These are phyloP conservation scores for Paratilapia polleni DNA, from an alignment of 2,113 vertebrate species.

Conservation along the genomic window DNA sequence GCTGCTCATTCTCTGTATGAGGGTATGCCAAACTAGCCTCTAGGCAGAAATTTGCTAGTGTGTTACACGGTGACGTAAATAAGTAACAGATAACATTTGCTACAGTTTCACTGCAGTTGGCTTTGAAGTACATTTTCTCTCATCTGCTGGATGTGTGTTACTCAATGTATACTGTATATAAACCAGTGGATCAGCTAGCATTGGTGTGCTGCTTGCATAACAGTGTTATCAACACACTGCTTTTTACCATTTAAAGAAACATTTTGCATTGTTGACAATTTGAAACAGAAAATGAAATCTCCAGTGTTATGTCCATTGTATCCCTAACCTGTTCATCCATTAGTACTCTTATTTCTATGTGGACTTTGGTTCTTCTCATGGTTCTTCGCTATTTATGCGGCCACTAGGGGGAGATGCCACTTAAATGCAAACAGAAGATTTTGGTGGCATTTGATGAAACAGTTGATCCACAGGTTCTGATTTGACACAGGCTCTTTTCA, in stretches of 20 bases:
- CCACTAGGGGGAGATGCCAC: too few species aligned
- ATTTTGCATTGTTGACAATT: background rate
- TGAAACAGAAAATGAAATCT: background rate
- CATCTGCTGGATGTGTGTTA: background rate
- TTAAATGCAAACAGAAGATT: too few species aligned
- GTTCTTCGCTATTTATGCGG: too few species aligned
- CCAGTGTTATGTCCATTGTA: background rate
- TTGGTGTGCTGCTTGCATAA: background rate
- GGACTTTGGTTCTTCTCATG: background rate
- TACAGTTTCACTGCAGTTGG: background rate
- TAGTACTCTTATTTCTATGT: background rate
- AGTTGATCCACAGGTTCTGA: too few species aligned
- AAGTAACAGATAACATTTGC: conserved; percentile 4
- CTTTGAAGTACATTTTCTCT: background rate
- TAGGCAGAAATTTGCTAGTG: background rate
- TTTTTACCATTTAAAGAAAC: background rate
- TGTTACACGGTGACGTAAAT: background rate
- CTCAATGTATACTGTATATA: background rate
- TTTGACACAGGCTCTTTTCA: background rate
- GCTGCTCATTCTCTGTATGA: conserved; percentile 10
- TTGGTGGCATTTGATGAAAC: too few species aligned
- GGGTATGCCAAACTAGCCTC: background rate
- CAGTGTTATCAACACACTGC: background rate
- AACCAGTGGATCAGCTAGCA: background rate
- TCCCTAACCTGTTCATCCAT: background rate